Evolutionary conservation across 1,140 invertebrate species (phyloP), one percentile per base, ranked within the genome.

Genomic region (Leptinotarsa texana): DNA sequence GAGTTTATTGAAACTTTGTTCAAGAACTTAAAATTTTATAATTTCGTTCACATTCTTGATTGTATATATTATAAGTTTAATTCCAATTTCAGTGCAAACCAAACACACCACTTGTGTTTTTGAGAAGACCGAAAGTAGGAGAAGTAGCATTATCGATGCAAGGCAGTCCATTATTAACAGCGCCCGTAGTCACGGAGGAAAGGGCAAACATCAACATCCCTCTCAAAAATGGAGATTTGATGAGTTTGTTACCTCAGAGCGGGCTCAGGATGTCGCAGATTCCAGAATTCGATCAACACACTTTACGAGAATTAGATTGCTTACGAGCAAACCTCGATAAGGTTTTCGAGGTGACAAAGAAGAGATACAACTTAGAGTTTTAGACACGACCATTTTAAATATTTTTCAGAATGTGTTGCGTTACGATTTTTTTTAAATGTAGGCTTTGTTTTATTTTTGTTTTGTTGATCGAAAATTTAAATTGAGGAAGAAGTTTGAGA

Each of bases 131-230:
- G 22, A 86, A 89, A 3, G 86, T 88, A 75, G 91, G 91, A 3
- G 91, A 92, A 84, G 89, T 91, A 84, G 90, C 90, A 13, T 85
- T 92, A 21, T 92, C 91, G 63, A 89, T 91, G 86, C 87, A 89
- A 24, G 90, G 91, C 18, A 91, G 90, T 74, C 91, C 91, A 0
- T 83, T 92, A 8, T 84, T 91, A 79, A 88, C 88, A 22, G 69
- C 67, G 21, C 6, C 69, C 21, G 47, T 65, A 75, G 68, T 77
- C 81, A 67, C 81, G 22, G 87, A 90, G 48, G 85, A 86, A 17
- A 87, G 85, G 74, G 89, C 90, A 0, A 91, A 90, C 82, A 88
- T 91, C 75, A 91, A 90, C 83, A 90, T 92, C 33, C 87, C 90
- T 3, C 81, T 92, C 0, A 74, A 83, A 6, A 88, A 91, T 79